phyloP scores from a whole-genome alignment of 2,888 invertebrate genomes.

The Lasioglossum marginatum region DNA sequence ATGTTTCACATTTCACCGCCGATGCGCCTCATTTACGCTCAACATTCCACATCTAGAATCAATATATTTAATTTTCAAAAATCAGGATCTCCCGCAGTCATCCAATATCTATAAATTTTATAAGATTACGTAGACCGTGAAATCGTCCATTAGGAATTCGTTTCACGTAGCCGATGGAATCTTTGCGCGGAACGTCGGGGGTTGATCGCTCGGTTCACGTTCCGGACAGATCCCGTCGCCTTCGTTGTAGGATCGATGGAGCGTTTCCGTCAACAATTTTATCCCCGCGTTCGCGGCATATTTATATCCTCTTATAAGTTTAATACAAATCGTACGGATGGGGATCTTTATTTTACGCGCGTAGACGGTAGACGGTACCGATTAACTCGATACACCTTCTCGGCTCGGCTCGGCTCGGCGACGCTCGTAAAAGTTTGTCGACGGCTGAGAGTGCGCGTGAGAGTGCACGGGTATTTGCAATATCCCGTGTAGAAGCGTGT shows the following conservation, averaged over 20 bases:
- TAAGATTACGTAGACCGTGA: neutral
- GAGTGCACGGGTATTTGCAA: conserved; percentile 59
- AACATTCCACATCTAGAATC: no score
- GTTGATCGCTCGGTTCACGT: neutral
- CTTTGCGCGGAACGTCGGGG: neutral
- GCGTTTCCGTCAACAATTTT: neutral
- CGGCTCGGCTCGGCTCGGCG: conserved; percentile 3
- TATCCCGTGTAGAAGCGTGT: conserved; percentile 60
- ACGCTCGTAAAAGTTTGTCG: conserved; percentile 59
- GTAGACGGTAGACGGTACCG: conserved; percentile 25
- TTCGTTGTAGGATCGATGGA: neutral
- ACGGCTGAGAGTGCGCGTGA: conserved; percentile 58
- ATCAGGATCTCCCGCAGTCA: neutral
- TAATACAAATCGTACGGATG: conserved; percentile 18
- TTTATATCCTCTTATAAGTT: neutral
- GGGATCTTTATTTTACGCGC: conserved; percentile 40
- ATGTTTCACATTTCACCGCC: neutral
- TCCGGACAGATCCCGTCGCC: neutral
- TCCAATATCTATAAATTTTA: neutral
- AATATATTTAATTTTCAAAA: no score
- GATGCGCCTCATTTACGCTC: no score
- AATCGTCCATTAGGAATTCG: neutral
- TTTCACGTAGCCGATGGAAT: neutral
- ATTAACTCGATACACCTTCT: conserved; percentile 50
- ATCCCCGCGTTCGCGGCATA: neutral